Base-by-base conservation (phyloP, 2,888 invertebrate genomes). In the Nycteola revayana region DNA sequence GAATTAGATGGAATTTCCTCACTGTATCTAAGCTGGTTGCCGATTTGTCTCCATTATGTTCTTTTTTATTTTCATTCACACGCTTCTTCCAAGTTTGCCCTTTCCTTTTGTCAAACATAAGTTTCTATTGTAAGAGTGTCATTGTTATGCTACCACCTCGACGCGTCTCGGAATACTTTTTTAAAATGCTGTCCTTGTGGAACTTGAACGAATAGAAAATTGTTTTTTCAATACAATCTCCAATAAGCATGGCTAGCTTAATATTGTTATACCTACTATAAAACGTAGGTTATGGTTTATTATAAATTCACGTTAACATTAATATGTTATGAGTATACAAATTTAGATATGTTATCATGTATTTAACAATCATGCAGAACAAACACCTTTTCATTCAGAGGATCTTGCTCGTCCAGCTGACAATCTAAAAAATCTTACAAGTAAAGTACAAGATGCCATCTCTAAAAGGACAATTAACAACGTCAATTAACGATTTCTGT, bases 81-180 rank as follows among this genome's bases (percentile, higher is more conserved):
- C 75, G 75, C 56, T 50, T 60, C 57, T 60, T 58, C 55, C 57
- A 60, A 60, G 62, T 64, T 60, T 47, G 60, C 54, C 63, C 64
- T 62, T 72, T 74, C 66, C 63, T 76, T 75, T 76, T 76, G 72
- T 72, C 63, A 63, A 63, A 75, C 72, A 75, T 66, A 71, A 74
- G 71, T 73, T 74, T 75, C 73, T 73, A 75, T 75, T 76, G 76
- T 76, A 75, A 58, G 68, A 68, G 61, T 66, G 72, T 71, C 74
- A 69, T 75, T 75, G 75, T 75, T 75, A 70, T 72, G 68, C 70
- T 68, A 67, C 69, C 66, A 62, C 55, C 52, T 55, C 57, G 60
- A 49, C 43, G 50, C 45, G 54, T 61, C 62, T 63, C 49, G 47
- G 51, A 60, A 62, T 58, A 58, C 57, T 60, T 60, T 57, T 66